Conservation (phyloP, 2,113 vertebrate species). For the Eptesicus fuscus region DNA sequence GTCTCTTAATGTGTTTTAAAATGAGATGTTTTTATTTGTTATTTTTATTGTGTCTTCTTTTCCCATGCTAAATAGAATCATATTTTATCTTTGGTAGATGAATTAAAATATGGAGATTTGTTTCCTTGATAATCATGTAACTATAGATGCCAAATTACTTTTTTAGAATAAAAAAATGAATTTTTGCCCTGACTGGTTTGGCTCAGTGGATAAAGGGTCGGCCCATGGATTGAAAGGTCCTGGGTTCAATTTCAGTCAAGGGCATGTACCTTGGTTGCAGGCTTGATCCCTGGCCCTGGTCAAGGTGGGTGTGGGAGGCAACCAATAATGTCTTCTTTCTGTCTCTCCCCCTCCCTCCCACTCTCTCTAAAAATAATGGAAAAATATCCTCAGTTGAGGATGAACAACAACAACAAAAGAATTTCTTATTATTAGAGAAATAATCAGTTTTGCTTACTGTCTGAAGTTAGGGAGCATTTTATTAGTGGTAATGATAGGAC, state of each 20-base stretch:
- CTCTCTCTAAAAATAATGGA: too few species aligned
- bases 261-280: too few species aligned
- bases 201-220: too few species aligned
- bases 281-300: too few species aligned
- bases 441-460: not conserved
- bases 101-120: conserved; percentile 24
- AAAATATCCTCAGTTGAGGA: too few species aligned
- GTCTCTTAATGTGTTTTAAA: conserved; percentile 29
- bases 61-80: conserved; percentile 10
- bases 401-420: not conserved
- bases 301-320: too few species aligned
- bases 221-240: too few species aligned
- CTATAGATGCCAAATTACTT: not conserved
- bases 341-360: too few species aligned
- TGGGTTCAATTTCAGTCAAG: too few species aligned
- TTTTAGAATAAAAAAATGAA: conserved; percentile 14
- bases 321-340: too few species aligned
- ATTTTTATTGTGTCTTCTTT: not conserved
- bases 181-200: too few species aligned
- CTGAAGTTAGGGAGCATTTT: not conserved
- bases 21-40: not conserved
- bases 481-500: not conserved
- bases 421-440: conserved; percentile 30
- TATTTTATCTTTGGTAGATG: conserved; percentile 37
- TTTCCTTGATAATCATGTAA: conserved; percentile 29